Evolutionary conservation across 1,140 invertebrate species (phyloP).

Genomic region (Monochamus saltuarius): DNA sequence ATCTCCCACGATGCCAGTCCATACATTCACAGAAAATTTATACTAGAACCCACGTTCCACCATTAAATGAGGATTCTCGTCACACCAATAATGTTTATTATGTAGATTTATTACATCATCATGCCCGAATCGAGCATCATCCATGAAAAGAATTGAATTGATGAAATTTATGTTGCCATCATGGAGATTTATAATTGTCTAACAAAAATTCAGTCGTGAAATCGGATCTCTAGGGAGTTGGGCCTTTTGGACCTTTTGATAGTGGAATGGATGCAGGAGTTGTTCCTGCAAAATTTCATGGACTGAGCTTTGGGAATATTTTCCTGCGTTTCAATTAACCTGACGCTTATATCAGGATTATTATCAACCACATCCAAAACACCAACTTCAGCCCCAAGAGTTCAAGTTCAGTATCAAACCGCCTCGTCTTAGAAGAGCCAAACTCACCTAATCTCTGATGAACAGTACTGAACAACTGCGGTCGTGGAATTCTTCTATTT

Average conservation of each 20-base stretch:
- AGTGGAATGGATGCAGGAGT: constrained; percentile 17
- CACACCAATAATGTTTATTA: constrained; percentile 5
- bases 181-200: too few species aligned
- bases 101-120: constrained; percentile 34
- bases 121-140: constrained; percentile 46
- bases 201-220: constrained; percentile 39
- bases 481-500: too few species aligned
- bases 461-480: too few species aligned
- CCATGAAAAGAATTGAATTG: constrained; percentile 41
- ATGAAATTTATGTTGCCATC: too few species aligned
- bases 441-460: too few species aligned
- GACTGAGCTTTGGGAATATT: background rate
- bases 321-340: background rate
- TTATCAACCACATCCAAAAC: constrained; percentile 5
- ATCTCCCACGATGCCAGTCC: constrained; percentile 8
- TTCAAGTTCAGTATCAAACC: constrained; percentile 14
- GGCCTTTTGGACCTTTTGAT: constrained; percentile 24
- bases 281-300: constrained; percentile 9
- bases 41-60: background rate
- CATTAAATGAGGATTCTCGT: constrained; percentile 12
- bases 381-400: background rate
- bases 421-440: too few species aligned
- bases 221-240: constrained; percentile 13
- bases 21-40: constrained; percentile 1
- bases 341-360: constrained; percentile 5